Conservation (phyloP, 2,113 vertebrate species). For the Chauna torquata region DNA sequence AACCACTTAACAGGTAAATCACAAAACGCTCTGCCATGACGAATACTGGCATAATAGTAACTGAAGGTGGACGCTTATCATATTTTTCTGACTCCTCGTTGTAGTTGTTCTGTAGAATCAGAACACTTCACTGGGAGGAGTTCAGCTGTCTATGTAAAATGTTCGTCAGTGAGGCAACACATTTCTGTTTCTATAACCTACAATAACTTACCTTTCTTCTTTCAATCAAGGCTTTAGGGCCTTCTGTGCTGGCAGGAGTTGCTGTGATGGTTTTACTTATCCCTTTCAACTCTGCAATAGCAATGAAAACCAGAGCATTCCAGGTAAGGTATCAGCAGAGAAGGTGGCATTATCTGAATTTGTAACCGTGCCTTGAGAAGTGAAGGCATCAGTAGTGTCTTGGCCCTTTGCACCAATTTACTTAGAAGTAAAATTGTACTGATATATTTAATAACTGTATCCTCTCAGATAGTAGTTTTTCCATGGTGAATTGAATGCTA, state of each 20-base stretch:
- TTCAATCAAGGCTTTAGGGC: slow-evolving; percentile 83
- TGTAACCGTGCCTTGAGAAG: neutral
- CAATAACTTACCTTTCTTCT: neutral
- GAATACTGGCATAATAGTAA: too few relatives aligned
- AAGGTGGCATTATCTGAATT: neutral
- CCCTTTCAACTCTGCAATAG: slow-evolving; percentile 91
- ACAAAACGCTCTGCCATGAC: neutral
- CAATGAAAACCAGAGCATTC: slow-evolving; percentile 87
- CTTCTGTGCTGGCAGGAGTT: slow-evolving; percentile 90
- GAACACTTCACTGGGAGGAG: neutral
- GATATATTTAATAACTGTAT: neutral
- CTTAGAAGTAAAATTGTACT: neutral
- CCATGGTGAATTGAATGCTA: neutral
- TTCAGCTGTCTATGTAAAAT: neutral
- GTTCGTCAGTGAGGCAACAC: neutral
- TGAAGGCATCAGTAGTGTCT: neutral
- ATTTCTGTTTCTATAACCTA: neutral
- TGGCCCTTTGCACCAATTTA: neutral
- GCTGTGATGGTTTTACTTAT: slow-evolving; percentile 93
- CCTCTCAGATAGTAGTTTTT: neutral
- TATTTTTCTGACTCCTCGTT: neutral
- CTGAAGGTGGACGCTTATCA: neutral
- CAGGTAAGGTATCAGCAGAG: slow-evolving; percentile 79
- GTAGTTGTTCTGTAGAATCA: neutral
- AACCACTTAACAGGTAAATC: neutral